Evolutionary conservation across 2,888 invertebrate genomes (phyloP), one percentile per base, ranked within the genome.

Genomic region (Scaptomyza cyrtandrae): DNA sequence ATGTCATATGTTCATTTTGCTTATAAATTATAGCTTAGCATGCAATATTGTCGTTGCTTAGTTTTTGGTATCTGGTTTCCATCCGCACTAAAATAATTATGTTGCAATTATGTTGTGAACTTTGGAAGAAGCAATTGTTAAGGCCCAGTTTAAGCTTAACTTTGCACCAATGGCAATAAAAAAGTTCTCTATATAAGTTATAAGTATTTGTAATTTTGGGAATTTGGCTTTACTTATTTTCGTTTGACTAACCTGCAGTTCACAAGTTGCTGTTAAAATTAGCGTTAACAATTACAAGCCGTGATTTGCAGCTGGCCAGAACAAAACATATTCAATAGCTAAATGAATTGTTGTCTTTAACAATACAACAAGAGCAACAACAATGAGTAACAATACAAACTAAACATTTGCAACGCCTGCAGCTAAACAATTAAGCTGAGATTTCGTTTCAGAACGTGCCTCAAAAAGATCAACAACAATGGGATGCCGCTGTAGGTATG

Each of bases 381-480:
- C 41, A 13, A 48, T 14, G 59, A 29, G 41, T 14, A 52, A 33
- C 43, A 56, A 43, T 60, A 45, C 46, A 14, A 69, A 43, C 52
- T 45, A 45, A 73, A 73, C 58, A 78, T 67, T 80, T 84, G 65
- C 68, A 72, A 55, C 46, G 71, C 48, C 48, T 63, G 57, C 59
- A 62, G 55, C 71, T 57, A 46, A 53, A 75, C 83, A 85, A 78
- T 82, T 69, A 70, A 49, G 62, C 71, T 64, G 60, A 44, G 76
- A 76, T 83, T 83, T 74, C 79, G 55, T 53, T 62, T 70, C 65
- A 83, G 83, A 83, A 83, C 86, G 84, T 83, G 83, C 81, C 68
- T 53, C 58, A 41, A 41, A 41, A 16, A 10, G 41, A 39, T 14
- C 78, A 54, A 43, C 44, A 52, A 56, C 61, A 55, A 77, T 57